Evolutionary conservation across 2,113 vertebrate genomes (phyloP), one percentile per base, ranked within the genome.

Genomic region (Agelaius phoeniceus): DNA sequence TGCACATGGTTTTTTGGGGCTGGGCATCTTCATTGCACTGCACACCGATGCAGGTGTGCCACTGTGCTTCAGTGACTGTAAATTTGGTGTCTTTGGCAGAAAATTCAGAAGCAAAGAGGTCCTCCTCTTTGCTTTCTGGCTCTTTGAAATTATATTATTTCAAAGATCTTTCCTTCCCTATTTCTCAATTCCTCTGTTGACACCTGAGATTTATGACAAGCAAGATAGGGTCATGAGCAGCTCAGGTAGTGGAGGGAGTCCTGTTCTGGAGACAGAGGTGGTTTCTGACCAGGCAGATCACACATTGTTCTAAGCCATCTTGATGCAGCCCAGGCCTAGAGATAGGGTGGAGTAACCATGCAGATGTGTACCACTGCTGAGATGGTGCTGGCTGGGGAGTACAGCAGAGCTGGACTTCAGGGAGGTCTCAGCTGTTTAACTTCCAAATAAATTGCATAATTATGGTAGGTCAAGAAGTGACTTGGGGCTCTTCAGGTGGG

Each of bases 1-100:
- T 15, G 15, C 0, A 0, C 4, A 0, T 14, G 22, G 0, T 49
- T 69, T 83, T 85, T 44, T 54, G 37, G 22, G 14, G 7, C 48
- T 74, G 37, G 37, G 26, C 22, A 74, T 72, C 37, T 37, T 37
- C 41, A 18, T 1, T 31, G n/a, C 4, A 31, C 54, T 44, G 13
- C 7, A 1, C 33, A 15, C 16, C 6, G 13, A 26, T 72, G 52
- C n/a, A 57, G 37, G 20, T 43, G 22, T 51, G 12, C 15, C 43
- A 31, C 35, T 13, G 55, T 48, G n/a, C 57, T 91, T 72, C 57
- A 57, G 39, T n/a, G 72, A 46, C 46, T 84, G 12, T 46, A 73
- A 73, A 84, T 66, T 44, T 83, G n/a, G 17, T 39, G 30, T 72
- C 71, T 37, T 44, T 87, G 35, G 10, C 61, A 82, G 69, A 67